A percentile compares a stretch with the other conserved stretches of the same genome.
These are phyloP conservation scores for Molorchus minor DNA, from an alignment of 2,888 invertebrate species.

Conservation along the genomic window DNA sequence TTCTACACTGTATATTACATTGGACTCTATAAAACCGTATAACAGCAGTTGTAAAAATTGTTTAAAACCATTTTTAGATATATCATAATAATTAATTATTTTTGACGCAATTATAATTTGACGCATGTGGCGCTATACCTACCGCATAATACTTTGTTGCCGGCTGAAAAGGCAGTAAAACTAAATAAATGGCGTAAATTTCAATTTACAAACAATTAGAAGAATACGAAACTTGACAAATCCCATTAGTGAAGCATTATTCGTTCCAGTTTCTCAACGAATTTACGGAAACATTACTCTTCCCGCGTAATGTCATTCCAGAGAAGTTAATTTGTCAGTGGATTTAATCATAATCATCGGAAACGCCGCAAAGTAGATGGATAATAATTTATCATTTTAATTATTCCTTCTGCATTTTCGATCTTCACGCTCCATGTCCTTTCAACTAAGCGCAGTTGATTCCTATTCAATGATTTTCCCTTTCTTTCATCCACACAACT, in stretches of 20 bases:
- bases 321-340: conserved; percentile 5
- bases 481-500: too few species aligned
- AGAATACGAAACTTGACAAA: conserved; percentile 8
- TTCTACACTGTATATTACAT: too few species aligned
- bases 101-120: too few species aligned
- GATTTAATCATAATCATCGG: conserved; percentile 4
- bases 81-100: too few species aligned
- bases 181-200: conserved; percentile 3
- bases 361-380: background rate
- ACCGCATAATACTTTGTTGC: too few species aligned
- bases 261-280: background rate
- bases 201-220: conserved; percentile 13
- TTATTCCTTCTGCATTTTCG: background rate
- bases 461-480: too few species aligned
- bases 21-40: too few species aligned
- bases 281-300: background rate
- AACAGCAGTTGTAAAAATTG: too few species aligned
- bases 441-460: too few species aligned
- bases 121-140: too few species aligned
- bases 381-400: conserved; percentile 16
- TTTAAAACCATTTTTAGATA: too few species aligned
- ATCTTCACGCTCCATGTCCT: background rate
- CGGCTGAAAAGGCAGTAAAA: background rate
- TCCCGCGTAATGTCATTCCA: background rate
- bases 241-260: conserved; percentile 1